Base-by-base conservation (phyloP, 2,113 vertebrate genomes). In the Nerophis lumbriciformis region DNA sequence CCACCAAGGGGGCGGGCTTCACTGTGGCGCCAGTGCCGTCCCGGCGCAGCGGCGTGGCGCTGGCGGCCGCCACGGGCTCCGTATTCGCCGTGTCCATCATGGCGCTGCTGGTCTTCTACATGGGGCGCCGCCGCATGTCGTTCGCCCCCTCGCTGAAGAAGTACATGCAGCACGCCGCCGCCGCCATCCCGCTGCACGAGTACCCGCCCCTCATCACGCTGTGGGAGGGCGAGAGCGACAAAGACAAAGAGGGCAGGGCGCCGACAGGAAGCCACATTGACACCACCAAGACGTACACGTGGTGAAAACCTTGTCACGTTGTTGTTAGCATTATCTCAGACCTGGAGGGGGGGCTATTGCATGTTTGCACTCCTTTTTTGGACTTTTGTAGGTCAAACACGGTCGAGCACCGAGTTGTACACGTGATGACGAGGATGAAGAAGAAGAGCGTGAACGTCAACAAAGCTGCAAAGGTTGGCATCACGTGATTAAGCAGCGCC, bases 151-250 rank as follows among this genome's bases (percentile, higher is more conserved):
- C 92, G 0, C 83, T 93, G 65, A 93, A 93, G 82, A 90, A 85
- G 49, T 93, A 92, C 75, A 89, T 92, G 81, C 91, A 93, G 70
- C 89, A 91, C n/a, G 86, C 89, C 14, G 83, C 90, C 11, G 42
- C 42, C 0, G 85, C 91, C 71, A 92, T 92, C 74, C 89, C 90
- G 0, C 85, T 93, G 13, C 90, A 89, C 8, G 91, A 93, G 71
- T 93, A 92, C 73, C 92, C 92, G 0, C 92, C 92, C 0, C 90
- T 92, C 63, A 93, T 93, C 86, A 92, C 89, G 48, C 83, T 93
- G 62, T 91, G 92, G 91, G 92, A 93, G 63, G 88, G 82, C 6
- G 92, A 93, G 57, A 70, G 83, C 0, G 92, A 93, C 71, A 91
- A 91, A 3, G 90, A 92, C 62, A 90, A 92, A 59, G 90, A 91